These are phyloP conservation scores for Semicossyphus pulcher DNA, from an alignment of 2,113 vertebrate genomes.

Conservation along the genomic window DNA sequence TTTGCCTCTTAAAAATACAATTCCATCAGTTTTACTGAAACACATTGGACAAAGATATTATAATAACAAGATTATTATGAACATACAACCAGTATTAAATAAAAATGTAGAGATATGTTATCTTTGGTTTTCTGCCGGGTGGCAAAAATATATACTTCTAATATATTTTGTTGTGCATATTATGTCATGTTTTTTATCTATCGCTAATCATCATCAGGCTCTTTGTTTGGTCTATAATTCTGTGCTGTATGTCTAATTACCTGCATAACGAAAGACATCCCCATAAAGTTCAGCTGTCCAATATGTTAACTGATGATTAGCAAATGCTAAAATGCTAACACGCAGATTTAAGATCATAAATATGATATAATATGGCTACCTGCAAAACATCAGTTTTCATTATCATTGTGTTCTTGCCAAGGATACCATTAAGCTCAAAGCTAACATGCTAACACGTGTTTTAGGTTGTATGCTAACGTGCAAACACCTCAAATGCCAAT, in stretches of 20 bases:
- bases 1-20: background rate
- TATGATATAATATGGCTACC: background rate
- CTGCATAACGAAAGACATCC: background rate
- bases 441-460: background rate
- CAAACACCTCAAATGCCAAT: background rate
- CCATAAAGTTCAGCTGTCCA: background rate
- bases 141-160: too few species aligned
- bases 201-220: background rate
- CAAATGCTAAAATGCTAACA: background rate
- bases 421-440: background rate
- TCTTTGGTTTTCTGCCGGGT: background rate
- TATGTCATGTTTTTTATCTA: background rate
- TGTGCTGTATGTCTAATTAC: background rate
- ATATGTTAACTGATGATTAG: background rate
- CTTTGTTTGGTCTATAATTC: background rate
- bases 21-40: background rate
- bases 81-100: slow-evolving; percentile 43
- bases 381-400: background rate
- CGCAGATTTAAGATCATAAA: background rate
- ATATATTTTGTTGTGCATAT: too few species aligned
- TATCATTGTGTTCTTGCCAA: background rate
- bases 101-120: background rate
- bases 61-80: slow-evolving; percentile 17
- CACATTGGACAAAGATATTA: background rate
- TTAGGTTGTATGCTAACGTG: background rate